Evolutionary conservation across 2,797 vertebrate species (phyloP).

Genomic region (Glyptemys insculpta): DNA sequence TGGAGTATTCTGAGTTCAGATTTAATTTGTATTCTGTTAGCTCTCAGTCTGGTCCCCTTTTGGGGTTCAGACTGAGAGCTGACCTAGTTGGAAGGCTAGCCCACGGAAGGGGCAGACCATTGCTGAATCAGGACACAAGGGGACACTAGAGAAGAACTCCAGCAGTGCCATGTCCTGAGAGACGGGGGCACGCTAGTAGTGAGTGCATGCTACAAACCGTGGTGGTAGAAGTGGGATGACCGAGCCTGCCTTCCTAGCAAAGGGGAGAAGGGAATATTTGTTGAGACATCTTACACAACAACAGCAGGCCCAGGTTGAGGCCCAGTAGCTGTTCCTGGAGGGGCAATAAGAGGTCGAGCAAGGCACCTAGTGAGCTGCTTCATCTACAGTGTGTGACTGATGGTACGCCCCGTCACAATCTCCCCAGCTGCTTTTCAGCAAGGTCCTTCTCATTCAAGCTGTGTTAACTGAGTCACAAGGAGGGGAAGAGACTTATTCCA

Average conservation of each 20-base stretch:
- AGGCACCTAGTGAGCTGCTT: background rate
- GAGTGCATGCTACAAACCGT: background rate
- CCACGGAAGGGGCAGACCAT: background rate
- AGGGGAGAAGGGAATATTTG: background rate
- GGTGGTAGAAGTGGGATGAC: background rate
- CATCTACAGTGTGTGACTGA: background rate
- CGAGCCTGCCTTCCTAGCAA: background rate
- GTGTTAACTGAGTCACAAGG: background rate
- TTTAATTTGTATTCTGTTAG: background rate
- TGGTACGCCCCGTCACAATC: background rate
- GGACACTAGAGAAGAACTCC: background rate
- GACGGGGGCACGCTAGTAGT: background rate
- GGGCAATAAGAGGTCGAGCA: background rate
- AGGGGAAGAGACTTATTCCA: background rate
- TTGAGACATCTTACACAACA: background rate
- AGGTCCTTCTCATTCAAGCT: background rate
- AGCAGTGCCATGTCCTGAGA: background rate
- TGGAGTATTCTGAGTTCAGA: no score
- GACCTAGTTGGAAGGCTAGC: background rate
- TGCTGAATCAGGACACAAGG: background rate
- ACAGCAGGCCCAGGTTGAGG: background rate
- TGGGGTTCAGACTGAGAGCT: background rate
- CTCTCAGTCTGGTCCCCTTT: no score
- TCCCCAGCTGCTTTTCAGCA: background rate
- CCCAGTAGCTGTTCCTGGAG: background rate